These are phyloP conservation scores for Progne subis DNA, from an alignment of 2,113 vertebrate genomes.

Conservation along the genomic window DNA sequence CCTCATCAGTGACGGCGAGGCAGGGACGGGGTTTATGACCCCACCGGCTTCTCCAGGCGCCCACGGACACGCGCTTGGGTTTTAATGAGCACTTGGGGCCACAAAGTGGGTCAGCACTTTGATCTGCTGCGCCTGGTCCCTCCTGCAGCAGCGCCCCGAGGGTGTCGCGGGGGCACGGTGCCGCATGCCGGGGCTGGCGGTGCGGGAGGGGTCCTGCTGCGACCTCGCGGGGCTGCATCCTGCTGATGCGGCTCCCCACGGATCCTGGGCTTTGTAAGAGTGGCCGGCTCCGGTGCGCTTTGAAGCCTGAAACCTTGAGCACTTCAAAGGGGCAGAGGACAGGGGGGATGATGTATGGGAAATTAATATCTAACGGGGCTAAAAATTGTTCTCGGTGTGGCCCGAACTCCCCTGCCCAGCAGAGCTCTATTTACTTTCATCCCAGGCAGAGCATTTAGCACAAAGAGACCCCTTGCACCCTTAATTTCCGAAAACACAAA, in stretches of 20 bases:
- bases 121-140: not conserved
- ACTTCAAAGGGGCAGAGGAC: constrained; percentile 76
- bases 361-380: constrained; percentile 77
- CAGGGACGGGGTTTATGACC: not conserved
- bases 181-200: not conserved
- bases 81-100: constrained; percentile 20
- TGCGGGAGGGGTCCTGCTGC: constrained; percentile 1
- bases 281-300: constrained; percentile 57
- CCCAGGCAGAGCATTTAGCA: constrained; percentile 56
- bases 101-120: constrained; percentile 12
- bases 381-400: constrained; percentile 64
- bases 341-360: constrained; percentile 71
- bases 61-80: not conserved
- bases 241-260: constrained; percentile 53
- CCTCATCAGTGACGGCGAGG: not conserved
- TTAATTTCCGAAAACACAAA: constrained; percentile 61
- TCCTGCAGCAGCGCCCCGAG: not conserved
- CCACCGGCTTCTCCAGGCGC: not conserved
- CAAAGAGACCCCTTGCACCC: constrained; percentile 40
- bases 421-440: constrained; percentile 71
- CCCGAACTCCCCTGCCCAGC: constrained; percentile 62
- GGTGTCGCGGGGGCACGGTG: not conserved
- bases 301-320: constrained; percentile 74
- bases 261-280: constrained; percentile 60
- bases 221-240: constrained; percentile 1